Conservation (phyloP, 2,888 invertebrate species). For the Acanthosepion lycidas region DNA sequence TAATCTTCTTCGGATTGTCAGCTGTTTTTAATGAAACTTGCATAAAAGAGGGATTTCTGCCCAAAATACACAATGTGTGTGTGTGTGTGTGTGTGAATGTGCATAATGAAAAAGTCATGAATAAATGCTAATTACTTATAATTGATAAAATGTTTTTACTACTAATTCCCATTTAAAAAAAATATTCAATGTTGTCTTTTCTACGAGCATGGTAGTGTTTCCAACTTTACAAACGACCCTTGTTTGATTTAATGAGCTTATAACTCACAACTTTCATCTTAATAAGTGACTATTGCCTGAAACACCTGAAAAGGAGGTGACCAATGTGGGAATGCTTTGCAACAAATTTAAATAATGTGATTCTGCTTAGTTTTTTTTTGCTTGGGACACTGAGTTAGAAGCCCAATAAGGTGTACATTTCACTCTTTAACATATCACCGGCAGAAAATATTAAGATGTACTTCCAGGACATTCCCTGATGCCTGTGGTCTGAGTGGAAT, state of each 20-base stretch:
- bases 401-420: neutral
- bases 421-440: too few relatives aligned
- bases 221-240: neutral
- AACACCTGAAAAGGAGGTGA: neutral
- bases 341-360: neutral
- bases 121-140: neutral
- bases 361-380: neutral
- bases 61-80: neutral
- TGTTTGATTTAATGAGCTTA: neutral
- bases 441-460: too few relatives aligned
- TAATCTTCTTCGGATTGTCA: too few relatives aligned
- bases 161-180: neutral
- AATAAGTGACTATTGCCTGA: neutral
- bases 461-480: too few relatives aligned
- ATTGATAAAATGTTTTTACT: neutral
- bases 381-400: neutral
- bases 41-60: too few relatives aligned
- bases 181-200: neutral
- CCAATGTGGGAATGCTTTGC: neutral
- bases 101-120: neutral
- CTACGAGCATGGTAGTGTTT: neutral
- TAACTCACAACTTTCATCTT: conserved; percentile 14
- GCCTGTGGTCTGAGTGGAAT: too few relatives aligned
- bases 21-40: too few relatives aligned
- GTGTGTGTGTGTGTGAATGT: neutral